A percentile compares a stretch with the other conserved stretches of the same genome.
Conservation (phyloP, 2,888 invertebrate species). For the Hesperia comma region DNA sequence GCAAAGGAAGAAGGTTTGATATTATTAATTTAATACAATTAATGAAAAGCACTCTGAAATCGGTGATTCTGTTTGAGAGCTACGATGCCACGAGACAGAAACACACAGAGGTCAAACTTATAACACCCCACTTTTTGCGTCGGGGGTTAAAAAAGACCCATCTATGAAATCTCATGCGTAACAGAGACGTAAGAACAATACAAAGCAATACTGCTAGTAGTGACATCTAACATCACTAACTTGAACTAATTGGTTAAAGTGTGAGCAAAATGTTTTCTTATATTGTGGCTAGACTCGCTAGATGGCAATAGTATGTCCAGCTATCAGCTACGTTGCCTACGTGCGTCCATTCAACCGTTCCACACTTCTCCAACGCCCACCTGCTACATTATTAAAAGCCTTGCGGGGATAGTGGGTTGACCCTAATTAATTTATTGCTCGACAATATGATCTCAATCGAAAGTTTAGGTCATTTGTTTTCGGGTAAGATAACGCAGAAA, state of each 20-base stretch:
- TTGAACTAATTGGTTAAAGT: not conserved
- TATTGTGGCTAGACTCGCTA: conserved; percentile 9
- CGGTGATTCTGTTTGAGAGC: too few species aligned
- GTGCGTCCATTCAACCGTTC: conserved; percentile 2
- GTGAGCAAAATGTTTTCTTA: not conserved
- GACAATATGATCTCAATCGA: conserved; percentile 32
- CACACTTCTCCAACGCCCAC: conserved; percentile 16
- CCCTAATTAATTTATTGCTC: conserved; percentile 32
- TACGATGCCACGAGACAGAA: too few species aligned
- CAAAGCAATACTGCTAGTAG: not conserved
- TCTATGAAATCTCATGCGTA: conserved; percentile 7
- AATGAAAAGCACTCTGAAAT: too few species aligned
- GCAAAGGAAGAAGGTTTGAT: too few species aligned
- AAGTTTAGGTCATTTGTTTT: conserved; percentile 24
- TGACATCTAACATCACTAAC: too few species aligned
- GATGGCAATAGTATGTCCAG: conserved; percentile 3
- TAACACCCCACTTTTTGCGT: too few species aligned
- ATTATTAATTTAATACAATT: too few species aligned
- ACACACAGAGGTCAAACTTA: too few species aligned
- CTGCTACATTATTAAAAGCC: conserved; percentile 29
- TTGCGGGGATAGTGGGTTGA: conserved; percentile 32
- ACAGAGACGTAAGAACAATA: too few species aligned
- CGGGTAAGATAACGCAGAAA: not conserved
- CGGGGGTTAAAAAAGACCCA: conserved; percentile 1
- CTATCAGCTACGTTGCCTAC: not conserved